phyloP scores from a whole-genome alignment of 2,888 invertebrate species.

The Mayetiola destructor region DNA sequence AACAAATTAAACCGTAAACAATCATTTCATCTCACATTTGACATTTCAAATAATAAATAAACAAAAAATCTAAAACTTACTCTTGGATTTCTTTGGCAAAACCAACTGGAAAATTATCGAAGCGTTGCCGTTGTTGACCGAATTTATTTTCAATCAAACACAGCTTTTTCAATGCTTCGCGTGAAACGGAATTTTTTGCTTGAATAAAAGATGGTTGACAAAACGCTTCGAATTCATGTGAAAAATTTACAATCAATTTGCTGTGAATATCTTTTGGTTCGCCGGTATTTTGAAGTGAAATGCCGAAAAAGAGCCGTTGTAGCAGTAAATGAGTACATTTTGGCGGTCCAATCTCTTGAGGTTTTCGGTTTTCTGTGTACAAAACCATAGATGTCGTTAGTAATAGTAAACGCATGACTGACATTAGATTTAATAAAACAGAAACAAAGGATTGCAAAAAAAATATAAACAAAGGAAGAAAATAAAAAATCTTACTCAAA shows the following conservation, averaged over 20 bases:
- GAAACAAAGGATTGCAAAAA: too few relatives aligned
- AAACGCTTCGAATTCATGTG: background rate
- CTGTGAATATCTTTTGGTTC: background rate
- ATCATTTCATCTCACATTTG: background rate
- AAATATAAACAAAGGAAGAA: background rate
- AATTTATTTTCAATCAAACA: constrained; percentile 2
- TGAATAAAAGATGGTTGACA: background rate
- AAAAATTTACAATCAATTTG: background rate
- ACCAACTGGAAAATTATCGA: background rate
- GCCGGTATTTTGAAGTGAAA: background rate
- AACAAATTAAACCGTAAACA: background rate
- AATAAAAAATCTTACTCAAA: background rate
- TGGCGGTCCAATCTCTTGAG: background rate
- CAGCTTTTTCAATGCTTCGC: background rate
- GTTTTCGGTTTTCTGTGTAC: background rate
- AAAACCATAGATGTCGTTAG: background rate
- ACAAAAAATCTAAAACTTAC: background rate
- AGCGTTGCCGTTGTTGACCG: background rate
- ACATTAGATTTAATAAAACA: background rate
- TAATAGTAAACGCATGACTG: background rate
- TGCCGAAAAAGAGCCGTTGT: background rate
- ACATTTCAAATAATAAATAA: background rate
- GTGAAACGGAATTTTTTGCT: background rate
- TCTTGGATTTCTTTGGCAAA: background rate
- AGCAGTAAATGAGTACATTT: background rate